These are phyloP conservation scores for Tholera decimalis DNA, from an alignment of 2,888 invertebrate species.

Conservation along the genomic window DNA sequence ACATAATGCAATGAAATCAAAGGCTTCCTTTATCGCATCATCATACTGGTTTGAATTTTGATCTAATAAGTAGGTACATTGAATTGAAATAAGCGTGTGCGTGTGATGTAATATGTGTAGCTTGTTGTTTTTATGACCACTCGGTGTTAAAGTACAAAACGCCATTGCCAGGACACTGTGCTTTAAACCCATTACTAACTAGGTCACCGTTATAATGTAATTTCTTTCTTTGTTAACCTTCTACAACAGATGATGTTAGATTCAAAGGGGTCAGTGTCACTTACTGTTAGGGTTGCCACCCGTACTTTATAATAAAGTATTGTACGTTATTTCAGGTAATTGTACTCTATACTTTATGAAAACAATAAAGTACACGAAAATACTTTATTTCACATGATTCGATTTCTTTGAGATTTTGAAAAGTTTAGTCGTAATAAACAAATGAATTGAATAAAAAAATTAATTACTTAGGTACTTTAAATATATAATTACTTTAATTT, in stretches of 20 bases:
- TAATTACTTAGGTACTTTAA: no score
- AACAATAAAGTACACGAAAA: no score
- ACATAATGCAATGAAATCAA: conserved; percentile 49
- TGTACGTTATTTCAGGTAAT: no score
- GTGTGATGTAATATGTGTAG: conserved; percentile 24
- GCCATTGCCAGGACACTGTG: conserved; percentile 37
- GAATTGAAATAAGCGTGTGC: conserved; percentile 10
- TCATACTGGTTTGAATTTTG: conserved; percentile 18
- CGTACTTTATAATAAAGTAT: no score
- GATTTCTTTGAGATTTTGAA: no score
- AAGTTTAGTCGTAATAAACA: no score
- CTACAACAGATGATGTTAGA: conserved; percentile 39
- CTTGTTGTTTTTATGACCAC: conserved; percentile 28
- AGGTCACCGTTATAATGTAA: conserved; percentile 57
- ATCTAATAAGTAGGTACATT: conserved; percentile 3
- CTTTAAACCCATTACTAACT: conserved; percentile 49
- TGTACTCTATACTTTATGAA: no score
- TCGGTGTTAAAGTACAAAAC: conserved; percentile 23
- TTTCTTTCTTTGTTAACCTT: conserved; percentile 48
- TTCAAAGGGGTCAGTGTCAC: conserved; percentile 16
- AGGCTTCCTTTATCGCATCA: conserved; percentile 36
- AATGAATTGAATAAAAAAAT: no score
- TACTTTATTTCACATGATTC: no score
- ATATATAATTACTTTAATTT: no score
- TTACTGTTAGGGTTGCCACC: background rate